phyloP scores from a whole-genome alignment of 2,888 invertebrate species.

The Drosophila anomalata region DNA sequence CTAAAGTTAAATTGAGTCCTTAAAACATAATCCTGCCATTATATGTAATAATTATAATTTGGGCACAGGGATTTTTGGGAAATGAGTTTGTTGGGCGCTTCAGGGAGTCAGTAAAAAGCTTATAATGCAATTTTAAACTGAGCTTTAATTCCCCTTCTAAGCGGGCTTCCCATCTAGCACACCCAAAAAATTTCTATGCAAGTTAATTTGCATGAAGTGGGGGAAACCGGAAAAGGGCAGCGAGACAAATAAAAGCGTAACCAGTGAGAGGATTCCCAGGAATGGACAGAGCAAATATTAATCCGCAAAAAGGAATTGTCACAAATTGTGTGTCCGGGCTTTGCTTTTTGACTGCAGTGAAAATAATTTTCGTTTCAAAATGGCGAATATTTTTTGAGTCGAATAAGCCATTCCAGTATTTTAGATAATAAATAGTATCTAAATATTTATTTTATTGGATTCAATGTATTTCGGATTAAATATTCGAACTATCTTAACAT shows the following conservation, averaged over 20 bases:
- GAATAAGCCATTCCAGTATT: too few relatives aligned
- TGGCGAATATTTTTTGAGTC: too few relatives aligned
- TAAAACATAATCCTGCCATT: background rate
- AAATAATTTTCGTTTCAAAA: background rate
- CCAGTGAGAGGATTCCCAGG: conserved; percentile 55
- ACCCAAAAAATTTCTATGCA: conserved; percentile 67
- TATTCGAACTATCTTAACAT: too few relatives aligned
- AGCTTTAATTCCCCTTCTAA: conserved; percentile 5
- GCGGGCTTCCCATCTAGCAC: conserved; percentile 16
- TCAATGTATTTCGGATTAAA: too few relatives aligned
- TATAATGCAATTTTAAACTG: conserved; percentile 4
- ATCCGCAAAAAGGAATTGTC: conserved; percentile 79
- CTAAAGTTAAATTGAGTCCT: background rate
- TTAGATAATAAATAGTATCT: too few relatives aligned
- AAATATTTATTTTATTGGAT: too few relatives aligned
- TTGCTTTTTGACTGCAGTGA: conserved; percentile 27
- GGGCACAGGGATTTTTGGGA: background rate
- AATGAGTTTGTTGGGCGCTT: background rate
- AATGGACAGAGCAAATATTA: conserved; percentile 71
- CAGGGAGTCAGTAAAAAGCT: conserved; percentile 6
- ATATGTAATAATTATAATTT: conserved; percentile 1
- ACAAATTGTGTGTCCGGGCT: conserved; percentile 68
- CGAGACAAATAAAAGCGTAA: conserved; percentile 71
- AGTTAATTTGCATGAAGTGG: conserved; percentile 74
- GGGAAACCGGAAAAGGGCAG: conserved; percentile 59